Evolutionary conservation across 2,797 vertebrate species (phyloP).

Genomic region (Lepus townsendii): DNA sequence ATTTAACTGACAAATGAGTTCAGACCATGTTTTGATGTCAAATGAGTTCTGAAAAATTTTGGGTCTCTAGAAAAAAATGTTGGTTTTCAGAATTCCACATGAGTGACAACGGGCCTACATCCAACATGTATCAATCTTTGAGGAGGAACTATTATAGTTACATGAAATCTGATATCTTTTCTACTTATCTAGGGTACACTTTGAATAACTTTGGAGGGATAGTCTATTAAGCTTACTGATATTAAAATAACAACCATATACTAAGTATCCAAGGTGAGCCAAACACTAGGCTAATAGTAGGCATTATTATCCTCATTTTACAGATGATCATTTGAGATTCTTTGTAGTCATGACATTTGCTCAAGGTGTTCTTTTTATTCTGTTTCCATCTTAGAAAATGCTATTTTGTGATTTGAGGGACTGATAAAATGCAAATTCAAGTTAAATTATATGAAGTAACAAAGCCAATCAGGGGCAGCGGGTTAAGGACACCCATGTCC

Average conservation of each 20-base stretch:
- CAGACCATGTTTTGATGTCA: slow-evolving; percentile 31
- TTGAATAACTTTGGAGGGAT: slow-evolving; percentile 40
- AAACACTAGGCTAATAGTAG: neutral
- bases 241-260: slow-evolving; percentile 46
- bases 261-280: neutral
- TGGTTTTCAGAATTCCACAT: slow-evolving; percentile 32
- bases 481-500: too few relatives aligned
- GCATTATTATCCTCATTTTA: slow-evolving; percentile 6
- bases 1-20: slow-evolving; percentile 44
- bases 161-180: slow-evolving; percentile 14
- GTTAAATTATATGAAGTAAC: slow-evolving; percentile 6
- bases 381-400: slow-evolving; percentile 8
- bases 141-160: neutral
- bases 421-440: slow-evolving; percentile 54
- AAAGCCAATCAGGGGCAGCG: too few relatives aligned
- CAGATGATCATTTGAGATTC: neutral
- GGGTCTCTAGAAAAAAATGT: neutral
- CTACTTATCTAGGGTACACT: slow-evolving; percentile 30
- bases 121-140: neutral
- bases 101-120: neutral
- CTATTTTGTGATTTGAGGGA: neutral
- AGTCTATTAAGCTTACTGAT: slow-evolving; percentile 29
- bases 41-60: slow-evolving; percentile 26
- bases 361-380: neutral
- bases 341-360: neutral